Evolutionary conservation across 2,797 vertebrate species (phyloP).

Genomic region (Diglossa cyanea): DNA sequence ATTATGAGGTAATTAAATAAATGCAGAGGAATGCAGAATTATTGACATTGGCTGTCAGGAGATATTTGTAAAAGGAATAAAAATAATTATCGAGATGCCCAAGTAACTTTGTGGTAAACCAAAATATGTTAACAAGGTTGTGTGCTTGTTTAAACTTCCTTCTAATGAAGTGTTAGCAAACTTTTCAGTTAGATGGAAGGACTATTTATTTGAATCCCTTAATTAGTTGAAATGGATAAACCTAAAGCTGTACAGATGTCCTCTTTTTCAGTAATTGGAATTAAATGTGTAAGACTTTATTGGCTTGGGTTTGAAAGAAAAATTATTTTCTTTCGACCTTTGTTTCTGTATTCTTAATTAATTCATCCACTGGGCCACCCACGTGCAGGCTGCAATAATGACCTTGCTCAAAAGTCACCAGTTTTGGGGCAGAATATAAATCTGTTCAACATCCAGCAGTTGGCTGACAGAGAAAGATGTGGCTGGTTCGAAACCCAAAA

Average conservation of each 20-base stretch:
- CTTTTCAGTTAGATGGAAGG: conserved; percentile 72
- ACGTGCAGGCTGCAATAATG: conserved; percentile 56
- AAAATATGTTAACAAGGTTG: conserved; percentile 75
- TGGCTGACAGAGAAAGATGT: conserved; percentile 46
- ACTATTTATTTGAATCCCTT: conserved; percentile 72
- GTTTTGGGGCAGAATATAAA: conserved; percentile 43
- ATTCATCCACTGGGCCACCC: conserved; percentile 72
- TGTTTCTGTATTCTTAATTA: conserved; percentile 73
- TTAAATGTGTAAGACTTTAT: conserved; percentile 75
- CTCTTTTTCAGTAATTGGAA: conserved; percentile 71
- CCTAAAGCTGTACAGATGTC: conserved; percentile 72
- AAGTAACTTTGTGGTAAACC: conserved; percentile 69
- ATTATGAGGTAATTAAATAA: conserved; percentile 31
- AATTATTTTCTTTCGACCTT: conserved; percentile 71
- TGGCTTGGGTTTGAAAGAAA: conserved; percentile 74
- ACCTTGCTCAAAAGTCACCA: conserved; percentile 32
- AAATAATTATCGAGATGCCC: conserved; percentile 58
- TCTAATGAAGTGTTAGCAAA: conserved; percentile 79
- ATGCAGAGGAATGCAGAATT: conserved; percentile 38
- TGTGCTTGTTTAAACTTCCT: conserved; percentile 72
- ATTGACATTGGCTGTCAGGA: conserved; percentile 53
- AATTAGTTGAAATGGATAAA: conserved; percentile 69
- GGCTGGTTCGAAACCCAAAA: conserved; percentile 8
- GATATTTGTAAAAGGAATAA: conserved; percentile 62
- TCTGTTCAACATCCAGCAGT: conserved; percentile 53